Percentiles rank a stretch among this genome's conserved stretches.
Evolutionary conservation across 2,888 invertebrate genomes (phyloP).

Genomic region (Rhaphigaster nebulosa): DNA sequence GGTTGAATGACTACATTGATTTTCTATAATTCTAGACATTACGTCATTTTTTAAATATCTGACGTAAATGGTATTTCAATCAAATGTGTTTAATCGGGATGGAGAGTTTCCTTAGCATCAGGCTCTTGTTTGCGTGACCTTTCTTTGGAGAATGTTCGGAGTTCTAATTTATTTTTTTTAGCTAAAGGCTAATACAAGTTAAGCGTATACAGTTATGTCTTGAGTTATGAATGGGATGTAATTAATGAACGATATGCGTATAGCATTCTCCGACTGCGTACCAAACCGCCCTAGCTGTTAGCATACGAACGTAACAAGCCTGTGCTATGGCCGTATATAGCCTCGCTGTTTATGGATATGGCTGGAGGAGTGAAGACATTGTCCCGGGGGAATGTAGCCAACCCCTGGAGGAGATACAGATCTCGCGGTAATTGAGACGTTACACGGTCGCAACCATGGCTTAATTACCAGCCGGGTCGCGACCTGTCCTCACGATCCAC

Average conservation of each 20-base stretch:
- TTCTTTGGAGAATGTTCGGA: no score
- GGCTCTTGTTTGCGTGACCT: no score
- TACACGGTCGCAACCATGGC: constrained; percentile 50
- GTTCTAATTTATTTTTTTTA: no score
- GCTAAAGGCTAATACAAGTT: no score
- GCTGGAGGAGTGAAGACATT: constrained; percentile 10
- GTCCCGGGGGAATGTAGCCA: neutral
- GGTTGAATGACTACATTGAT: no score
- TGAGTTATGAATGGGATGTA: neutral
- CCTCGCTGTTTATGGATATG: constrained; percentile 35
- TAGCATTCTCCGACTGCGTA: neutral
- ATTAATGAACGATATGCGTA: neutral
- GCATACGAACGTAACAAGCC: neutral
- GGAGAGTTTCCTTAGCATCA: no score
- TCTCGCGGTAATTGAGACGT: constrained; percentile 53
- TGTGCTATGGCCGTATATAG: neutral
- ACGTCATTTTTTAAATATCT: no score
- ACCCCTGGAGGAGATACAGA: constrained; percentile 20
- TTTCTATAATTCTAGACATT: no score
- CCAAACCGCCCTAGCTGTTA: neutral
- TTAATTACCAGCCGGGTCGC: constrained; percentile 54
- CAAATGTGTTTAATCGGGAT: no score
- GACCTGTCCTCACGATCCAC: constrained; percentile 41
- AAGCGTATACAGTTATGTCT: neutral
- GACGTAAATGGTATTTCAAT: no score